Evolutionary conservation across 2,113 vertebrate species (phyloP), one percentile per base, ranked within the genome.

Genomic region (Bubo bubo): DNA sequence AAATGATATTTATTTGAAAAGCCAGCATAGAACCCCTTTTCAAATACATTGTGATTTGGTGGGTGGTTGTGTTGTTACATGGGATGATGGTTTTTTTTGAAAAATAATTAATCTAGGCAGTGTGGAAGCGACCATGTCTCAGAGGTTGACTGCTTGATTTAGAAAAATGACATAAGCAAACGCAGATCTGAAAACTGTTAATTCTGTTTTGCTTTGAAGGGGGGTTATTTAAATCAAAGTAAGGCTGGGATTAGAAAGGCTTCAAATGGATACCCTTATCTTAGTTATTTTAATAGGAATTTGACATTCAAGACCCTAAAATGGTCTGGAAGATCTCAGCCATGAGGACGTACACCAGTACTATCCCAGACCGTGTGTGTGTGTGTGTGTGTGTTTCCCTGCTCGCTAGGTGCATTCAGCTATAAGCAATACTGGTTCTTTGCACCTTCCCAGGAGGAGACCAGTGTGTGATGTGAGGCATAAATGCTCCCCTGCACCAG

Each of bases 51-150:
- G 26, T 8, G 7, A 7, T 88, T 56, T 28, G 16, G 6, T 32
- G 21, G 2, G 24, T 20, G 41, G 17, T 11, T 52, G 34, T 53
- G 21, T 62, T 43, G 8, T 45, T 34, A 27, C 24, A 23, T 20
- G 9, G 17, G 4, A n/a, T 30, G 7, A 23, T 32, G 10, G 1
- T 11, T 14, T 26, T 45, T 49, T 8, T 7, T 3, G 22, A 45
- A 35, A 4, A 6, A 39, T 23, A 47, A 16, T 17, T 17, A 15
- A 39, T 13, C 28, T 27, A 6, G 14, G 37, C 26, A 50, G 41
- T 7, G 4, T 34, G 22, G 60, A 39, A 37, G 11, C 0, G 1
- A 30, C 21, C 0, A 2, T 9, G 13, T 20, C 22, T 20, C 43
- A 39, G 45, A 73, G 19, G 30, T 6, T 13, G 5, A 28, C 3